A percentile compares a stretch with the other conserved stretches of the same genome.
These are phyloP conservation scores for Pleuronectes platessa DNA, from an alignment of 2,113 vertebrate species.

Conservation along the genomic window DNA sequence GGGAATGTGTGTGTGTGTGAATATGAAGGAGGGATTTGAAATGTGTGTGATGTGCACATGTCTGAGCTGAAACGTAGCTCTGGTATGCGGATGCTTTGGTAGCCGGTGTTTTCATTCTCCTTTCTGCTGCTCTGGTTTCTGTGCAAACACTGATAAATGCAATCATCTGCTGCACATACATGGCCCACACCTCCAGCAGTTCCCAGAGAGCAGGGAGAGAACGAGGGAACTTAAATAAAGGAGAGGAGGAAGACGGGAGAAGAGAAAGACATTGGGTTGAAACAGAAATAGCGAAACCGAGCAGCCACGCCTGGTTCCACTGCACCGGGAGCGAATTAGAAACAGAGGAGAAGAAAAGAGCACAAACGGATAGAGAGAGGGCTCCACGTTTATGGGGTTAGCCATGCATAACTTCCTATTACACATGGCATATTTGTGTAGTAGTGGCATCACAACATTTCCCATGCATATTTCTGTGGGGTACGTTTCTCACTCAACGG, in stretches of 20 bases:
- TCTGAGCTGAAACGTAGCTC: constrained; percentile 10
- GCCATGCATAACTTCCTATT: constrained; percentile 36
- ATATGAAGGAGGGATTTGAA: constrained; percentile 15
- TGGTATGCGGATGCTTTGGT: constrained; percentile 55
- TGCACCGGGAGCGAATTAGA: constrained; percentile 59
- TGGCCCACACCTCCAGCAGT: constrained; percentile 48
- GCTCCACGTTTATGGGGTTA: constrained; percentile 21
- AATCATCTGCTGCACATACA: constrained; percentile 53
- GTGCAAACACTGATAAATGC: constrained; percentile 76
- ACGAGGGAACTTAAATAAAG: constrained; percentile 31
- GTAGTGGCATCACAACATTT: constrained; percentile 36
- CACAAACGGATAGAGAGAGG: constrained; percentile 19
- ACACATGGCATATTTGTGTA: constrained; percentile 36
- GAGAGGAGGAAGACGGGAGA: constrained; percentile 8
- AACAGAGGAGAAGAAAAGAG: constrained; percentile 32
- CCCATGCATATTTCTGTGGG: constrained; percentile 48
- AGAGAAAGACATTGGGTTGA: background rate
- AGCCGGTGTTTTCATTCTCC: constrained; percentile 55
- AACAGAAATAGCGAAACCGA: constrained; percentile 33
- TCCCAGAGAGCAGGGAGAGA: constrained; percentile 22
- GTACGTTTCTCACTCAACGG: constrained; percentile 7
- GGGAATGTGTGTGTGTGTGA: constrained; percentile 33
- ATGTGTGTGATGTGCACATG: constrained; percentile 20
- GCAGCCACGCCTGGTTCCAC: constrained; percentile 44
- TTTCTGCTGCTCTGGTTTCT: constrained; percentile 63